Conservation (phyloP, 2,113 vertebrate species). For the Donacobius atricapilla region DNA sequence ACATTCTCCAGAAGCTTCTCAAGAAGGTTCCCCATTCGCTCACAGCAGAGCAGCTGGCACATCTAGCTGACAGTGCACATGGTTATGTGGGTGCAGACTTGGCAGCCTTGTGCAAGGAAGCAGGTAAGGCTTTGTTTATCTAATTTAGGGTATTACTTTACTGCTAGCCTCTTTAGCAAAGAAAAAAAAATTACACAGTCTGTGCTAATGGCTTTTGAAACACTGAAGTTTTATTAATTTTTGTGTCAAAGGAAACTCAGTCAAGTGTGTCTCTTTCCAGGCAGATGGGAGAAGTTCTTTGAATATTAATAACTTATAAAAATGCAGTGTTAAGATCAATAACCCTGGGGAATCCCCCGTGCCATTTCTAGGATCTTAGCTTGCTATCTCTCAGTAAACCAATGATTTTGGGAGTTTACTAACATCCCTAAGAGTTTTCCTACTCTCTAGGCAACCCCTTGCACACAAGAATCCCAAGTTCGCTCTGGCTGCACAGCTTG, state of each 20-base stretch:
- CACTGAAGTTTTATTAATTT: not conserved
- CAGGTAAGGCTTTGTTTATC: constrained; percentile 75
- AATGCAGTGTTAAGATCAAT: not conserved
- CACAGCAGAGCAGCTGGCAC: constrained; percentile 70
- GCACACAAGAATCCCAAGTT: not conserved
- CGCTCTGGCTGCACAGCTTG: not conserved
- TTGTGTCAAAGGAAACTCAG: not conserved
- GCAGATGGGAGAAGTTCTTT: not conserved
- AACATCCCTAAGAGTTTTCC: not conserved
- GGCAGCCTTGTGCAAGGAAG: constrained; percentile 91
- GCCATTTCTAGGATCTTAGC: not conserved
- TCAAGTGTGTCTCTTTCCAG: not conserved
- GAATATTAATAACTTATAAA: not conserved
- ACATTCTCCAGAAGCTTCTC: constrained; percentile 87
- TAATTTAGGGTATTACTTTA: not conserved
- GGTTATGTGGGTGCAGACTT: constrained; percentile 96
- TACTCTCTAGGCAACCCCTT: not conserved
- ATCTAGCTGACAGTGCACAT: constrained; percentile 82
- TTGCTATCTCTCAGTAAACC: not conserved
- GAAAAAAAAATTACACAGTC: not conserved
- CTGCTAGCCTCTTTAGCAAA: not conserved
- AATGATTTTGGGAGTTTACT: not conserved
- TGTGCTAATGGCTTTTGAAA: not conserved
- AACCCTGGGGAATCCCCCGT: not conserved
- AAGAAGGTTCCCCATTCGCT: constrained; percentile 75